Base-by-base conservation (phyloP, 1,140 invertebrate species). In the Streblospio benedicti region DNA sequence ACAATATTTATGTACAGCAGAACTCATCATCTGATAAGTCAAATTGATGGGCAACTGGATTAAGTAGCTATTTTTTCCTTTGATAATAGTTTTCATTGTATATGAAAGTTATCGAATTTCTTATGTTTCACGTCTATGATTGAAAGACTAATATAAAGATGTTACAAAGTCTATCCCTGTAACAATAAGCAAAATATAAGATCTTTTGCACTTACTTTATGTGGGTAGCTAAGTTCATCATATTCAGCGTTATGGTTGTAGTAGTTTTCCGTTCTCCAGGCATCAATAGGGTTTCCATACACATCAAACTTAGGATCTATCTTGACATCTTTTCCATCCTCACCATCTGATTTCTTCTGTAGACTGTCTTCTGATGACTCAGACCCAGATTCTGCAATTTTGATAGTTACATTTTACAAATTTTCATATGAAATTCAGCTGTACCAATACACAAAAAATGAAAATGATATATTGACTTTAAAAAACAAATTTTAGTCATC, bases 161-260 rank as follows among this genome's bases (percentile, higher is more conserved):
- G n/a, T n/a, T n/a, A n/a, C n/a, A n/a, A n/a, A n/a, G n/a, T n/a
- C n/a, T n/a, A n/a, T n/a, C n/a, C n/a, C n/a, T n/a, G n/a, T n/a
- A n/a, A n/a, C n/a, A n/a, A n/a, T n/a, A n/a, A n/a, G n/a, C n/a
- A n/a, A n/a, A n/a, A n/a, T n/a, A n/a, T n/a, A n/a, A n/a, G n/a
- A n/a, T n/a, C n/a, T n/a, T n/a, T n/a, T n/a, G n/a, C n/a, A n/a
- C 50, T 31, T 6, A 52, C 50, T 31, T 87, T 85, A 51, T 87
- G 86, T 58, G 87, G 85, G 88, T 89, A 61, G 84, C 83, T 69
- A 6, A 87, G 85, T 69, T 91, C 89, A 32, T 86, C 85, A 73
- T 91, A 93, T 71, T 94, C 90, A 35, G 87, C 86, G 31, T 89
- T 91, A 77, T 91, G 93, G 72, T 89, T 81, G 75, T 87, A 89